phyloP scores from a whole-genome alignment of 2,888 invertebrate species.

The Archaeoteleia sp. region DNA sequence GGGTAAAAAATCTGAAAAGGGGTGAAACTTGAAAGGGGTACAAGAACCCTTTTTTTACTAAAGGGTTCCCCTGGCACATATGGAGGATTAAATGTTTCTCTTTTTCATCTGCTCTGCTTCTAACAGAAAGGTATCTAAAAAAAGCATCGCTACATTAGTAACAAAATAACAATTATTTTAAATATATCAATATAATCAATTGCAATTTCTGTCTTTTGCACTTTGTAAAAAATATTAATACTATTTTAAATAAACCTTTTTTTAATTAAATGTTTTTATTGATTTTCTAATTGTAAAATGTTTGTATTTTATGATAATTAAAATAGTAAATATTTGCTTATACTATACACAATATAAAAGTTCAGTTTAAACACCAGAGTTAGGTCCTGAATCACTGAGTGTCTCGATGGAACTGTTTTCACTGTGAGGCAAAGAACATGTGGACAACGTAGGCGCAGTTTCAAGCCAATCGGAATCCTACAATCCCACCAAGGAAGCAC shows the following conservation, averaged over 20 bases:
- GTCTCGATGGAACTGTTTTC: constrained; percentile 45
- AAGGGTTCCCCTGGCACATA: constrained; percentile 12
- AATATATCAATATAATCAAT: neutral
- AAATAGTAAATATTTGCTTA: constrained; percentile 1
- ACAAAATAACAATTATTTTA: no score
- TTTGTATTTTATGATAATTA: neutral
- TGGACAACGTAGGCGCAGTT: constrained; percentile 54
- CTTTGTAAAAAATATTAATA: constrained; percentile 4
- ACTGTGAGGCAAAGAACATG: constrained; percentile 54
- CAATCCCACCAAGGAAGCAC: constrained; percentile 62
- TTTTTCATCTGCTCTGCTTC: no score
- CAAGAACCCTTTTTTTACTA: constrained; percentile 31
- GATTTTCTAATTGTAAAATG: no score
- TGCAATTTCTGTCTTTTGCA: no score
- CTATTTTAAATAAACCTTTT: neutral
- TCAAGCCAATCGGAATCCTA: constrained; percentile 60
- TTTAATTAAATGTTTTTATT: no score
- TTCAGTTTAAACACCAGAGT: constrained; percentile 52
- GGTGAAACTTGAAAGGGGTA: constrained; percentile 34
- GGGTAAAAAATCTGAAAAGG: constrained; percentile 35
- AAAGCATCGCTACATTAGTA: no score
- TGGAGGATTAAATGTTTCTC: constrained; percentile 17
- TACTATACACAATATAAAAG: constrained; percentile 2
- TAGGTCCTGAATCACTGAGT: constrained; percentile 5
- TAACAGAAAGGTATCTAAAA: no score